These are phyloP conservation scores for Lagopus muta DNA, from an alignment of 2,113 vertebrate genomes.

Conservation along the genomic window DNA sequence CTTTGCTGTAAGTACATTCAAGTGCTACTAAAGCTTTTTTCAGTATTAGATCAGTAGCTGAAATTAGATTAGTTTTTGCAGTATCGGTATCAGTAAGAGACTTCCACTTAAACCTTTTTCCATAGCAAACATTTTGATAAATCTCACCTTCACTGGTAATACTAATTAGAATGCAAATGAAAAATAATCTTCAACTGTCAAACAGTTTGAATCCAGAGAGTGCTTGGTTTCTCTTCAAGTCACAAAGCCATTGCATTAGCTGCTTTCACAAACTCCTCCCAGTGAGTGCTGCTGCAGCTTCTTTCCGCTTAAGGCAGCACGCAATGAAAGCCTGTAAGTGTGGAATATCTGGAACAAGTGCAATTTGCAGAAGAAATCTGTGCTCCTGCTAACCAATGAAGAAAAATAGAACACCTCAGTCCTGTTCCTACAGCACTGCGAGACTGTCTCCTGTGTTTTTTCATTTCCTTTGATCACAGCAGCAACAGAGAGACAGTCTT, in stretches of 20 bases:
- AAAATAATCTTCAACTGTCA: background rate
- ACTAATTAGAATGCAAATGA: background rate
- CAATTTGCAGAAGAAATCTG: background rate
- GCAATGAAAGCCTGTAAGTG: background rate
- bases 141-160: rapidly evolving
- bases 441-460: background rate
- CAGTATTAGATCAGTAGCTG: background rate
- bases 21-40: background rate
- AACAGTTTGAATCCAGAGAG: background rate
- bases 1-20: background rate
- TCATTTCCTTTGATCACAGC: conserved; percentile 27
- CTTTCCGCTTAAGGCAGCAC: rapidly evolving
- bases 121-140: background rate
- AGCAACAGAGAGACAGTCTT: background rate
- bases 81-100: too few species aligned
- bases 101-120: background rate
- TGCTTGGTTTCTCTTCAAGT: background rate
- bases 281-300: background rate
- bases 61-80: background rate
- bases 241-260: background rate
- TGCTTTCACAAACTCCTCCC: background rate
- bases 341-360: background rate
- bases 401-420: background rate
- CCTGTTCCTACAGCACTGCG: background rate
- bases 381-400: background rate